phyloP scores from a whole-genome alignment of 2,113 vertebrate genomes.

The Vulpes vulpes region DNA sequence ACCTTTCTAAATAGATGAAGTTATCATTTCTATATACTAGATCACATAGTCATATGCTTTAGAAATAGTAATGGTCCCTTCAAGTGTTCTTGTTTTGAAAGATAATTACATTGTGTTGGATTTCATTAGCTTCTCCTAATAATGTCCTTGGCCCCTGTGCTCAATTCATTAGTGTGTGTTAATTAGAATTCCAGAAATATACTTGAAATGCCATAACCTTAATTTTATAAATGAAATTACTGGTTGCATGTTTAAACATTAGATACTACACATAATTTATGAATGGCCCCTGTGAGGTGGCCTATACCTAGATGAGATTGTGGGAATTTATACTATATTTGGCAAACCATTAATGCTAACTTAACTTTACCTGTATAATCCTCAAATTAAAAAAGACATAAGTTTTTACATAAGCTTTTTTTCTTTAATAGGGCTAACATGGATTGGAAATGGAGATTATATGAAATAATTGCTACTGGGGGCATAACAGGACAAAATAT shows the following conservation, averaged over 20 bases:
- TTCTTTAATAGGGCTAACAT: background rate
- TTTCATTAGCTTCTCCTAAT: constrained; percentile 76
- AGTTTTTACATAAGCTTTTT: background rate
- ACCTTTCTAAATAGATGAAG: background rate
- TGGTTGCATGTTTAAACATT: constrained; percentile 38
- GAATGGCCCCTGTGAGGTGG: background rate
- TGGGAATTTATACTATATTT: constrained; percentile 37
- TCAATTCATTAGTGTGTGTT: constrained; percentile 75
- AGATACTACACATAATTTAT: constrained; percentile 46
- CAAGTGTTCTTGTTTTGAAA: constrained; percentile 48
- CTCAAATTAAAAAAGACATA: constrained; percentile 19
- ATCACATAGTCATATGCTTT: background rate
- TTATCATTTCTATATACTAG: background rate
- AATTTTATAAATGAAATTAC: constrained; percentile 74
- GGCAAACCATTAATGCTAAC: constrained; percentile 10
- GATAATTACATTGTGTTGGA: constrained; percentile 67
- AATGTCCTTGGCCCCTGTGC: constrained; percentile 46
- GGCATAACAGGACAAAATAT: background rate
- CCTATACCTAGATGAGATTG: background rate
- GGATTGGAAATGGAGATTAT: background rate
- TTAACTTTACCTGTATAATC: constrained; percentile 27
- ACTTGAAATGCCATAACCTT: constrained; percentile 72
- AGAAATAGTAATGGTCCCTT: constrained; percentile 14
- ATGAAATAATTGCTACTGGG: background rate
- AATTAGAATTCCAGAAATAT: constrained; percentile 78